Evolutionary conservation across 2,797 vertebrate genomes (phyloP).

Genomic region (Pangasius sanitwongsei): DNA sequence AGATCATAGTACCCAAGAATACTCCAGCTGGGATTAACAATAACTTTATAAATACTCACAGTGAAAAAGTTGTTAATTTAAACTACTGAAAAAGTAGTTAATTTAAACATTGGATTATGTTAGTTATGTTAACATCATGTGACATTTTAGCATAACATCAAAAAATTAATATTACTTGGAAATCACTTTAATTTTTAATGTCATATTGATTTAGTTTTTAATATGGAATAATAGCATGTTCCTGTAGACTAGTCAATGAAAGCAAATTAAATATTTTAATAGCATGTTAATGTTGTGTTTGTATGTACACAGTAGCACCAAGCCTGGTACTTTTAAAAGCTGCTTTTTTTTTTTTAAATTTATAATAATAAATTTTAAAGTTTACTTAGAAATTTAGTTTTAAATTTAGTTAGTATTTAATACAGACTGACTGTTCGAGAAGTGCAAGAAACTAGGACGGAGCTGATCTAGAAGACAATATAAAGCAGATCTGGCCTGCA

Average conservation of each 20-base stretch:
- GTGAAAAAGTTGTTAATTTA: not conserved
- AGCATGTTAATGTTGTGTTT: not conserved
- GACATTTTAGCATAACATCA: not conserved
- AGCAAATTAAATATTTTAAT: not conserved
- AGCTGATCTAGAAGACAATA: not conserved
- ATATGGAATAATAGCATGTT: not conserved
- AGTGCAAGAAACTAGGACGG: not conserved
- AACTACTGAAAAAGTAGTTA: not conserved
- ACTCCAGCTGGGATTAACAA: not conserved
- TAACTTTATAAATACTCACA: not conserved
- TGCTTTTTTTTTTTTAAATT: no score
- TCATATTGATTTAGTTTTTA: not conserved
- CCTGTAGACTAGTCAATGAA: not conserved
- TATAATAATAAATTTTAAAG: no score
- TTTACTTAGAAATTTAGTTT: not conserved
- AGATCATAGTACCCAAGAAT: not conserved
- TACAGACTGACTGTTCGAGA: not conserved
- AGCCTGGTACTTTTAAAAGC: not conserved
- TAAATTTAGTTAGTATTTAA: not conserved
- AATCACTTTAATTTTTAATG: not conserved
- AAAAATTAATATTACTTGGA: not conserved
- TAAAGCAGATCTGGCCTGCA: no score
- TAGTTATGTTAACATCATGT: not conserved
- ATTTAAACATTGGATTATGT: no score
- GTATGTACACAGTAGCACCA: no score